Percentiles rank a stretch among this genome's conserved stretches.
Conservation (phyloP, 2,797 vertebrate species). For the Falco novaeseelandiae region DNA sequence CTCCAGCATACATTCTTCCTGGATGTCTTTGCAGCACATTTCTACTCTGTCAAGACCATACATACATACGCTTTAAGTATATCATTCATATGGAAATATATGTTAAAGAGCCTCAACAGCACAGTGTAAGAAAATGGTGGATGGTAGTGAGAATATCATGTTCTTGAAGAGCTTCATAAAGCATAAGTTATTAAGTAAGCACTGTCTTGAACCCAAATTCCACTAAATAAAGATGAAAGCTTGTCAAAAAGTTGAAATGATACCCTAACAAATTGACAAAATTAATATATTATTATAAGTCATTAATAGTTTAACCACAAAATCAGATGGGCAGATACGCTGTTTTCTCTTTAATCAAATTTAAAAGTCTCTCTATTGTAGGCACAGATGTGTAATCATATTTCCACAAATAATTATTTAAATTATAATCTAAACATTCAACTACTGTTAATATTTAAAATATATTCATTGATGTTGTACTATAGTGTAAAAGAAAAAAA, state of each 20-base stretch:
- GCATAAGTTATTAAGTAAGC: conserved; percentile 66
- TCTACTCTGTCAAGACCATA: conserved; percentile 17
- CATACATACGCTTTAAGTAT: neutral
- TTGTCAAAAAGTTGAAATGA: conserved; percentile 80
- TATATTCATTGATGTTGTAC: conserved; percentile 62
- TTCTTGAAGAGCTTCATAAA: conserved; percentile 42
- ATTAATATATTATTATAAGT: conserved; percentile 79
- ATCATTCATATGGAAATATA: conserved; percentile 28
- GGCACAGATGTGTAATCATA: conserved; percentile 62
- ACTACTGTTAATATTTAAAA: conserved; percentile 70
- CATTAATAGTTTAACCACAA: conserved; percentile 73
- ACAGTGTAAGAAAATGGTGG: conserved; percentile 15
- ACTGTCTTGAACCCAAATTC: conserved; percentile 46
- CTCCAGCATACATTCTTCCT: neutral
- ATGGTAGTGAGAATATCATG: conserved; percentile 40
- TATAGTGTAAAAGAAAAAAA: conserved; percentile 70
- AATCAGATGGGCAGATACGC: conserved; percentile 35
- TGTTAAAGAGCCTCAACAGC: conserved; percentile 25
- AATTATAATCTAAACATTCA: conserved; percentile 76
- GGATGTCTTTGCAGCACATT: conserved; percentile 5
- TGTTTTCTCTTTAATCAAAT: conserved; percentile 77
- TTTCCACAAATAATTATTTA: conserved; percentile 79
- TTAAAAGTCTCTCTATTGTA: conserved; percentile 53
- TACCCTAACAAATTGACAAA: conserved; percentile 80
- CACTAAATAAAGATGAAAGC: conserved; percentile 79